Evolutionary conservation across 1,140 invertebrate species (phyloP).

Genomic region (Polyergus mexicanus): DNA sequence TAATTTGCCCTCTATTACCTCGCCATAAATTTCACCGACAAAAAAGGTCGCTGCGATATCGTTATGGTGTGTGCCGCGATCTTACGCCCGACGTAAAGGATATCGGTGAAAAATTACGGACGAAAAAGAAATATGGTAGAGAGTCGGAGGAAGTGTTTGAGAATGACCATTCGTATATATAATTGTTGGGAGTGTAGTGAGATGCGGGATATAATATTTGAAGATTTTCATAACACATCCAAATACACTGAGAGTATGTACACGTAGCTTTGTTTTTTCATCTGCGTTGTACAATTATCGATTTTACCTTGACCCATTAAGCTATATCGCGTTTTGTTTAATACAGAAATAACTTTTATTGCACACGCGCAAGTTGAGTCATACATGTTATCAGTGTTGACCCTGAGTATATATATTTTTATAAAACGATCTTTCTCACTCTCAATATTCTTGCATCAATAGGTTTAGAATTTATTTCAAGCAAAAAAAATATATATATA

Average conservation of each 20-base stretch:
- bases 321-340: slow-evolving; percentile 1
- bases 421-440: neutral
- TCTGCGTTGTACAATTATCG: slow-evolving; percentile 8
- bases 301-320: slow-evolving; percentile 41
- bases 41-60: slow-evolving; percentile 71
- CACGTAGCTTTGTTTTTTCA: neutral
- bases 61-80: slow-evolving; percentile 68
- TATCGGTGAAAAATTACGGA: slow-evolving; percentile 60
- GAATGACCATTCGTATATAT: slow-evolving; percentile 29
- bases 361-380: neutral
- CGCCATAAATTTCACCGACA: slow-evolving; percentile 76
- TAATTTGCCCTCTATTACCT: slow-evolving; percentile 81
- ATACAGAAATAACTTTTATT: slow-evolving; percentile 10
- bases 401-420: neutral
- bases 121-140: slow-evolving; percentile 41
- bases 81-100: slow-evolving; percentile 65
- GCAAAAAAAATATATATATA: neutral
- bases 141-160: neutral
- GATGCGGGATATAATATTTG: neutral
- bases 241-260: neutral
- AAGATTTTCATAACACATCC: neutral
- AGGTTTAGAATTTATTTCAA: neutral
- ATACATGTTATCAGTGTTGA: neutral
- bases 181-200: slow-evolving; percentile 36
- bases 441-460: neutral